Evolutionary conservation across 1,140 invertebrate species (phyloP).

Genomic region (Saccostrea cuccullata): DNA sequence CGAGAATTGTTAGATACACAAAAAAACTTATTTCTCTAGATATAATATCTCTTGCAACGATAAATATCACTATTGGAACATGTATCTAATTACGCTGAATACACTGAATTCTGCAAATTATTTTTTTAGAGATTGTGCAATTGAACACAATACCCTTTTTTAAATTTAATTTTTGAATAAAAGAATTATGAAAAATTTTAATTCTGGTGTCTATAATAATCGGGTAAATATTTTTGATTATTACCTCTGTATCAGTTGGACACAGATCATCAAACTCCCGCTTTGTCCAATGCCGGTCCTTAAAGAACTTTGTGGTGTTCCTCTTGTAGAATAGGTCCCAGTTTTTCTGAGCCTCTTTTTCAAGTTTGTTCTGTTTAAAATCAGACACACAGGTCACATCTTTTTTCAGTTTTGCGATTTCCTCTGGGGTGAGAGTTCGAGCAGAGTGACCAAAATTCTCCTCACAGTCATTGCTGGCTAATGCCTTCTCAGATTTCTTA

Average conservation of each 20-base stretch:
- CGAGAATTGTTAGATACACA: too few species aligned
- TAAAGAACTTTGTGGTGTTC: constrained; percentile 89
- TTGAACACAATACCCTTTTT: too few species aligned
- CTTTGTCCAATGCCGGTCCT: constrained; percentile 97
- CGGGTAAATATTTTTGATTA: too few species aligned
- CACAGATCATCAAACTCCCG: constrained; percentile 93
- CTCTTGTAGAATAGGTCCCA: constrained; percentile 99
- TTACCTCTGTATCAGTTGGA: neutral
- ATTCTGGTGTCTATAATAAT: too few species aligned
- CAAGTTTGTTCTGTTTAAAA: constrained; percentile 90
- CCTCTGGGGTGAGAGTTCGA: constrained; percentile 64
- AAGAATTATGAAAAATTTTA: too few species aligned
- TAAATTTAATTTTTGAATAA: too few species aligned
- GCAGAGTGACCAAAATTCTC: neutral
- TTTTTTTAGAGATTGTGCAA: too few species aligned
- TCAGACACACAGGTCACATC: constrained; percentile 81
- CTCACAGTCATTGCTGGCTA: neutral
- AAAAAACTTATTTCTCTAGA: too few species aligned
- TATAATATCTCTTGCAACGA: too few species aligned
- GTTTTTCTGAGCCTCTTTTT: constrained; percentile 91
- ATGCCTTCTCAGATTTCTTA: neutral
- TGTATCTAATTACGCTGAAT: too few species aligned
- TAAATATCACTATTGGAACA: too few species aligned
- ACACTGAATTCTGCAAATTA: too few species aligned
- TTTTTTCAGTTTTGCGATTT: constrained; percentile 67